Base-by-base conservation (phyloP, 2,797 vertebrate genomes). In the Meda fulgida region DNA sequence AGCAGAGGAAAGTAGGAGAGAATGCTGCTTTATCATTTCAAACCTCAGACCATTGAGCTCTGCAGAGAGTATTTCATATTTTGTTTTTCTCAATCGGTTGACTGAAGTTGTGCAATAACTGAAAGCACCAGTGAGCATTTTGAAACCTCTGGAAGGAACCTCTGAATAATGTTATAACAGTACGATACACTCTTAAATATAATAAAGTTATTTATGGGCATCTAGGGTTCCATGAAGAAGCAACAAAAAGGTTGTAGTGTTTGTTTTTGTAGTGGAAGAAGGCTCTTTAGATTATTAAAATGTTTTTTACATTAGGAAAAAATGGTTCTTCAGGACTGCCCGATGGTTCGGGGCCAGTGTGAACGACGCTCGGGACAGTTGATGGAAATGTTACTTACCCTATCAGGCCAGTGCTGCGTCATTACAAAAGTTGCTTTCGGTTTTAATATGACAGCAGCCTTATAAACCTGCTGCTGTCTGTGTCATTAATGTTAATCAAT, bases 31-130 rank as follows among this genome's bases (percentile, higher is more conserved):
- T 40, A 23, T 36, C 16, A 69, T 55, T 67, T 66, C 8, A 66
- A 46, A n/a, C n/a, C 29, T 60, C 29, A 76, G 43, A 83, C 5
- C 23, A 21, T 13, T 63, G 36, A 78, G 14, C 34, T 70, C 10
- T 21, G 29, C 21, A 26, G 26, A 51, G 40, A 75, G 16, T 67
- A 53, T 29, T 26, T 31, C 63, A 65, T 70, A n/a, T 31, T n/a
- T 38, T 72, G 31, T 53, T 66, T 51, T 66, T 66, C 60, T 72
- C 43, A 43, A 21, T 19, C 6, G n/a, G 36, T 58, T 53, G 71
- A 63, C 82, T 67, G 31, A 70, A 67, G 63, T 88, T 85, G 83
- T 82, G 78, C 84, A 88, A 88, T 60, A 46, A 79, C 78, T 83
- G 31, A 87, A 80, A 75, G 23, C 19, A 31, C 43, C 76, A 80